Conservation (phyloP, 2,797 vertebrate genomes). For the Phalanger gymnotis region DNA sequence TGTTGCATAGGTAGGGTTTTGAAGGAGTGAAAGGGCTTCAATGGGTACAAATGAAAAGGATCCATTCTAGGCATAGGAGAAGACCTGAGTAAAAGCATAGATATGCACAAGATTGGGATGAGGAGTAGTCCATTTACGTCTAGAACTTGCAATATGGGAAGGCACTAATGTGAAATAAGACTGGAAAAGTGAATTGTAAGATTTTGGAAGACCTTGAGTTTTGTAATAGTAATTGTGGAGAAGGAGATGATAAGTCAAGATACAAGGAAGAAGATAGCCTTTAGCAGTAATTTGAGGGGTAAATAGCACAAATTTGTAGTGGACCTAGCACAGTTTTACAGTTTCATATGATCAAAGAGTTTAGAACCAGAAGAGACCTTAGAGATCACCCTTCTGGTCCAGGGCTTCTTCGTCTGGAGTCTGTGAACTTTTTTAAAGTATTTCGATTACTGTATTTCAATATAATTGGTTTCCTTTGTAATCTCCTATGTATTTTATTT, state of each 20-base stretch:
- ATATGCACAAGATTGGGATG: background rate
- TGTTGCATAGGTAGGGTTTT: background rate
- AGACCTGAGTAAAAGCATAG: background rate
- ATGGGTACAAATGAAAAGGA: background rate
- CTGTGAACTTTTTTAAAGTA: background rate
- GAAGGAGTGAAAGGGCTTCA: background rate
- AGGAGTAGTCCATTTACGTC: background rate
- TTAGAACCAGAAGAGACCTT: background rate
- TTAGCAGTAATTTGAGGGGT: background rate
- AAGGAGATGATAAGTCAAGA: background rate
- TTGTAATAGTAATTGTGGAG: background rate
- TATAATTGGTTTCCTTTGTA: background rate
- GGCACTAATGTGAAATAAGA: background rate
- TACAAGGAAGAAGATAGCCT: background rate
- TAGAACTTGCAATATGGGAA: background rate
- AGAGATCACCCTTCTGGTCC: background rate
- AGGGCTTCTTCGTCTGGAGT: background rate
- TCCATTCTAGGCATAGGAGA: background rate
- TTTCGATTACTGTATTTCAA: background rate
- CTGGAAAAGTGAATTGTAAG: background rate
- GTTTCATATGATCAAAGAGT: background rate
- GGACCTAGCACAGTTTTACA: background rate
- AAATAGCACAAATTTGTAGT: background rate
- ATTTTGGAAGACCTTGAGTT: background rate
- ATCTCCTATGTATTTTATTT: background rate